A percentile compares a stretch with the other conserved stretches of the same genome.
These are phyloP conservation scores for Antigone vipio DNA, from an alignment of 2,113 vertebrate species.

Conservation along the genomic window DNA sequence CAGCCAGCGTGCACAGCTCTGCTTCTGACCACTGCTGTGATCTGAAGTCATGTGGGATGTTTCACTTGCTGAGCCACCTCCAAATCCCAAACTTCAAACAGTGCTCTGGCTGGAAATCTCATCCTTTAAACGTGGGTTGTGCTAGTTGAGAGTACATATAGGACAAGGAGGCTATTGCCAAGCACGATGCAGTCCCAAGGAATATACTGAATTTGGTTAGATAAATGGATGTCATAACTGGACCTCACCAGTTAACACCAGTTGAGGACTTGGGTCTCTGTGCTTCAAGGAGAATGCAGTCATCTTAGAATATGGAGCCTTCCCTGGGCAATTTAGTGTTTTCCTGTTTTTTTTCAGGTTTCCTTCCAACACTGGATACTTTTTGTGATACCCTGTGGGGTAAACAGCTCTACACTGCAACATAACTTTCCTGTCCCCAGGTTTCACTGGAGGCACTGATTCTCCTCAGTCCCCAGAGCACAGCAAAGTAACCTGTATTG, in stretches of 20 bases:
- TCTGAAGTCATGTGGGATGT: not conserved
- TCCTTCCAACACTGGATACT: not conserved
- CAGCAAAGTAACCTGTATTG: not conserved
- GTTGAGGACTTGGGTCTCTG: not conserved
- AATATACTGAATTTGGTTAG: not conserved
- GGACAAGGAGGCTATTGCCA: not conserved
- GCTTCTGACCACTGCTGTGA: conserved; percentile 19
- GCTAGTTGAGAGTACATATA: not conserved
- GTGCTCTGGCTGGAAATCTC: not conserved
- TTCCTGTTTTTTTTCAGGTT: not conserved
- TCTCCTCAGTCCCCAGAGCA: not conserved
- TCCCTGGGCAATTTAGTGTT: not conserved
- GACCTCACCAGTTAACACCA: not conserved
- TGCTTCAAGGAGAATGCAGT: not conserved
- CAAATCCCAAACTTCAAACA: conserved; percentile 7
- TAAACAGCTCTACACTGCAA: not conserved
- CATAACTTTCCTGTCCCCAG: not conserved
- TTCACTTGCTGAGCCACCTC: conserved; percentile 31
- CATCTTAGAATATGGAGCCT: not conserved
- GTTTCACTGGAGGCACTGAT: not conserved
- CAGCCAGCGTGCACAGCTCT: not conserved
- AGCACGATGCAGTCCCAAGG: not conserved
- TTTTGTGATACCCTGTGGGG: not conserved
- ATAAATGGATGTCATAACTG: not conserved
- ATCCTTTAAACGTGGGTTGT: not conserved